These are phyloP conservation scores for Odontomachus brunneus DNA, from an alignment of 1,140 invertebrate species.

Conservation along the genomic window DNA sequence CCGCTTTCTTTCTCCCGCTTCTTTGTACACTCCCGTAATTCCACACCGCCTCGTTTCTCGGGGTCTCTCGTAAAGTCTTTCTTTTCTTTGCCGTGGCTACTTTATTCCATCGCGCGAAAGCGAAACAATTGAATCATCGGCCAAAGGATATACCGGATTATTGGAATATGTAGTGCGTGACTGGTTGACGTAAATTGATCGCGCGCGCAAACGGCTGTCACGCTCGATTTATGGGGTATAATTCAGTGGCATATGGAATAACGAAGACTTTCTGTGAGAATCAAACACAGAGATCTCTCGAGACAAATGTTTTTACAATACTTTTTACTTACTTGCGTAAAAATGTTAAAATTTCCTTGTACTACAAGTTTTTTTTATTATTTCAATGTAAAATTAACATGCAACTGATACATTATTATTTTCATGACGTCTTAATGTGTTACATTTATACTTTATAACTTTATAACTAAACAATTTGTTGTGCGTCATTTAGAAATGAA, in stretches of 20 bases:
- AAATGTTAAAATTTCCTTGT: too few species aligned
- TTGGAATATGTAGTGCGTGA: slow-evolving; percentile 14
- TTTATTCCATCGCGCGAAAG: slow-evolving; percentile 16
- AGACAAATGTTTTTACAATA: too few species aligned
- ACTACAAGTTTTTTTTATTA: too few species aligned
- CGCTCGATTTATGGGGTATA: neutral
- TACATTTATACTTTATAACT: too few species aligned
- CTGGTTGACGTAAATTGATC: slow-evolving; percentile 2
- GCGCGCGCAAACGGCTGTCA: neutral
- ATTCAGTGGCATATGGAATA: slow-evolving; percentile 27
- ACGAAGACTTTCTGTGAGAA: too few species aligned
- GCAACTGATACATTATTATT: too few species aligned
- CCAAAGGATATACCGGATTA: slow-evolving; percentile 24
- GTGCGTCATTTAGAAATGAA: too few species aligned
- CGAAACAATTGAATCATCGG: slow-evolving; percentile 43
- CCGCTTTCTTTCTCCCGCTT: slow-evolving; percentile 48
- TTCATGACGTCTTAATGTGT: too few species aligned
- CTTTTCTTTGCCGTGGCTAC: neutral
- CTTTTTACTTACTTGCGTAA: too few species aligned
- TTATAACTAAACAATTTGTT: too few species aligned
- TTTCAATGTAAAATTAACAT: too few species aligned
- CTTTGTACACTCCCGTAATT: slow-evolving; percentile 55
- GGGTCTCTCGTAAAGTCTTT: neutral
- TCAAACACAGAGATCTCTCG: too few species aligned
- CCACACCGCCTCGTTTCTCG: slow-evolving; percentile 24